Evolutionary conservation across 2,113 vertebrate genomes (phyloP).

Genomic region (Bucco capensis): DNA sequence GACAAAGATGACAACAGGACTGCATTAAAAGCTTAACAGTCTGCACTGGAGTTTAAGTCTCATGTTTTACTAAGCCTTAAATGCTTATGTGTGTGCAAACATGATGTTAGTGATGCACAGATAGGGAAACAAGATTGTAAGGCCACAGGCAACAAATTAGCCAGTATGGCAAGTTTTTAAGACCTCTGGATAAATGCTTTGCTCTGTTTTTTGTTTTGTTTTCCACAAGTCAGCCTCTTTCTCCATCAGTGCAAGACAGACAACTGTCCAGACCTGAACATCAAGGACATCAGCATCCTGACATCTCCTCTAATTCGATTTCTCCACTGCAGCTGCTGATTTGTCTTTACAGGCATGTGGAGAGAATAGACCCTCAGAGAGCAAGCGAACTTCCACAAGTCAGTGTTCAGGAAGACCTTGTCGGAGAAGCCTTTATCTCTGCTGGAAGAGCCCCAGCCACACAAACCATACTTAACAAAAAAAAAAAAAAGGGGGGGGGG

Average conservation of each 20-base stretch:
- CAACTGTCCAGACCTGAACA: neutral
- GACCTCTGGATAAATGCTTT: neutral
- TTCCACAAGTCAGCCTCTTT: neutral
- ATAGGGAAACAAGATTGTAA: neutral
- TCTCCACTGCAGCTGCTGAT: slow-evolving; percentile 25
- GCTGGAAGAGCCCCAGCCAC: neutral
- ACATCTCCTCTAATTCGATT: neutral
- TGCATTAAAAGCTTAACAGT: neutral
- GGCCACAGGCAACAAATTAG: neutral
- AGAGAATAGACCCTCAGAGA: slow-evolving; percentile 12
- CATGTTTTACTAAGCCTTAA: neutral
- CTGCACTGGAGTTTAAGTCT: neutral
- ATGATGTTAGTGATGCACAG: neutral
- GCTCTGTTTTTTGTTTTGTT: neutral
- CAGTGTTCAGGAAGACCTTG: neutral
- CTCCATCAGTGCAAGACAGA: neutral
- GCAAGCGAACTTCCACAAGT: neutral
- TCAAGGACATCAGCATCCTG: neutral
- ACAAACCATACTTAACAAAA: neutral
- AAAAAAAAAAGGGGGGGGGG: neutral
- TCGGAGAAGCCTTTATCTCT: slow-evolving; percentile 2
- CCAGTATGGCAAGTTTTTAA: neutral
- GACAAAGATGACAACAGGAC: neutral
- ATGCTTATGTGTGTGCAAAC: neutral
- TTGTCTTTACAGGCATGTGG: neutral